These are phyloP conservation scores for Synanceia verrucosa DNA, from an alignment of 2,797 vertebrate species.

Conservation along the genomic window DNA sequence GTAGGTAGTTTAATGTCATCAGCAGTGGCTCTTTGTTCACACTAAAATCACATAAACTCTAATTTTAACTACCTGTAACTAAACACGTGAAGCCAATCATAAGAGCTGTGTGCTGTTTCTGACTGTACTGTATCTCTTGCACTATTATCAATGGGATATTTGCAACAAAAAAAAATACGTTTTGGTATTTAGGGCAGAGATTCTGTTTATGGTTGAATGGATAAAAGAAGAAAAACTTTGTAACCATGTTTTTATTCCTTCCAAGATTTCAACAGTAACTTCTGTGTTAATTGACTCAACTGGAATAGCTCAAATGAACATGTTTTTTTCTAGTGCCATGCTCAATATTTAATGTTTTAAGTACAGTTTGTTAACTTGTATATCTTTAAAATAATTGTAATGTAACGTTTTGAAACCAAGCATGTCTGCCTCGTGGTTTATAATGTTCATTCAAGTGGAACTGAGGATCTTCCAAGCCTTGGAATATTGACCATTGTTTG, in stretches of 20 bases:
- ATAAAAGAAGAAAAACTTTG: conserved; percentile 45
- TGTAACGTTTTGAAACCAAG: conserved; percentile 77
- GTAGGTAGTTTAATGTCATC: conserved; percentile 33
- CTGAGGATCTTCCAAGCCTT: conserved; percentile 55
- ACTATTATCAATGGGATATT: conserved; percentile 73
- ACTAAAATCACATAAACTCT: conserved; percentile 65
- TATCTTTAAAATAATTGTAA: conserved; percentile 78
- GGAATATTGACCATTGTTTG: conserved; percentile 71
- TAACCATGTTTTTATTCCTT: conserved; percentile 60
- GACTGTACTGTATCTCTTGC: conserved; percentile 73
- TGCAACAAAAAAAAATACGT: conserved; percentile 55
- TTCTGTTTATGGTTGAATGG: conserved; percentile 59
- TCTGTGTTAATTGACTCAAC: conserved; percentile 62
- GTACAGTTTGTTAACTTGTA: conserved; percentile 77
- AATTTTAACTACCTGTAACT: conserved; percentile 58
- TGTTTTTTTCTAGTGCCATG: conserved; percentile 74
- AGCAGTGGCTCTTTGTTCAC: conserved; percentile 52
- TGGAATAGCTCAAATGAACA: conserved; percentile 65
- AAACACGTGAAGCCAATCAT: conserved; percentile 60
- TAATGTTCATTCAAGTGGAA: conserved; percentile 63
- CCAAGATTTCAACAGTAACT: conserved; percentile 1
- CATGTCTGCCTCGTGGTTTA: conserved; percentile 79
- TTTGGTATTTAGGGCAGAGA: conserved; percentile 67
- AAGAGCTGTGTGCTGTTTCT: conserved; percentile 56
- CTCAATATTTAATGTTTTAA: conserved; percentile 82